Percentiles rank a stretch among this genome's conserved stretches.
Conservation (phyloP, 2,888 invertebrate genomes). For the Portevinia maculata region DNA sequence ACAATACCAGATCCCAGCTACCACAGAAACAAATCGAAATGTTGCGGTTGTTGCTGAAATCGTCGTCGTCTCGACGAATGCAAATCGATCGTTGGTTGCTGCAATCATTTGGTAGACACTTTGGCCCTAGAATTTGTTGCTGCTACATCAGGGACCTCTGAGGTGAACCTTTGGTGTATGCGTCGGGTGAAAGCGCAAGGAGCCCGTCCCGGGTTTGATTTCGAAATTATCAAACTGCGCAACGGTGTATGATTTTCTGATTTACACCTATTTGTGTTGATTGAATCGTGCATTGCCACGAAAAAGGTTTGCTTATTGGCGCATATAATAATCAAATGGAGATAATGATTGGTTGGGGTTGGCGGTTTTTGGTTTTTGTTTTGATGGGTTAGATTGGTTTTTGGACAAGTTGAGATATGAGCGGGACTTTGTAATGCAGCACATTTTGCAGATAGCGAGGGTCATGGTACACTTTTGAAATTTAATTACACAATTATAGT, state of each 20-base stretch:
- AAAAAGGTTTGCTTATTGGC: conserved; percentile 66
- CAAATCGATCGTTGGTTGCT: conserved; percentile 67
- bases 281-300: conserved; percentile 68
- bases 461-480: too few relatives aligned
- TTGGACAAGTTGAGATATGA: conserved; percentile 11
- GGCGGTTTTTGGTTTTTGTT: conserved; percentile 24
- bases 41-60: conserved; percentile 59
- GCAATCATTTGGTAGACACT: conserved; percentile 72
- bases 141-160: conserved; percentile 56
- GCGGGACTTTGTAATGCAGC: conserved; percentile 3
- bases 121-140: conserved; percentile 73
- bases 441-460: conserved; percentile 28
- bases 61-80: conserved; percentile 53
- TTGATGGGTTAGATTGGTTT: conserved; percentile 52
- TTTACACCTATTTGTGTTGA: conserved; percentile 74
- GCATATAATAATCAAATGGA: conserved; percentile 73
- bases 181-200: conserved; percentile 71
- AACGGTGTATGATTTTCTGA: conserved; percentile 71
- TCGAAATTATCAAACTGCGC: conserved; percentile 48
- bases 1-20: conserved; percentile 28
- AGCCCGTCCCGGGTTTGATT: conserved; percentile 40
- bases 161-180: conserved; percentile 62
- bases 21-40: conserved; percentile 68
- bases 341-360: conserved; percentile 68
- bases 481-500: too few relatives aligned